These are phyloP conservation scores for Scaptomyza hsui DNA, from an alignment of 1,140 invertebrate genomes.

Conservation along the genomic window DNA sequence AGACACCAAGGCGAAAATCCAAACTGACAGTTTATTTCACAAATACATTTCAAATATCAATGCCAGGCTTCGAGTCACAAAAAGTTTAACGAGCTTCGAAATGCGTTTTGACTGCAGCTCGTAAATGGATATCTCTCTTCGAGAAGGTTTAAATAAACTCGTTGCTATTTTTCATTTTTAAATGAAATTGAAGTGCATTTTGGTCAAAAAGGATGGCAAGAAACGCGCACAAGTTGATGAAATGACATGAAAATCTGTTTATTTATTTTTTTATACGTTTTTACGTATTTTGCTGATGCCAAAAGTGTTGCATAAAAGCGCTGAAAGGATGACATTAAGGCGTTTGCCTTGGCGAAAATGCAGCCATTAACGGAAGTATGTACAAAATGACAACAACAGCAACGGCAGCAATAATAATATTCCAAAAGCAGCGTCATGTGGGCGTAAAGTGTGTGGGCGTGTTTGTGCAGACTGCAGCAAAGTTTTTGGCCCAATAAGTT, in stretches of 20 bases:
- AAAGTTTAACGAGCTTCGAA: slow-evolving; percentile 7
- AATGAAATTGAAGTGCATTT: slow-evolving; percentile 13
- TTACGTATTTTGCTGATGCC: slow-evolving; percentile 14
- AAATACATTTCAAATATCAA: slow-evolving; percentile 29
- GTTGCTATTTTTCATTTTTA: neutral
- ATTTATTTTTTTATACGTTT: slow-evolving; percentile 11
- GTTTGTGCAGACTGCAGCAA: slow-evolving; percentile 5
- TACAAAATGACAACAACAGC: neutral
- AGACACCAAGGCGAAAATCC: neutral
- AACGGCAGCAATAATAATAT: neutral
- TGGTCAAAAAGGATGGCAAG: neutral
- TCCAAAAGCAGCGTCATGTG: neutral
- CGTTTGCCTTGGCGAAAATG: slow-evolving; percentile 6
- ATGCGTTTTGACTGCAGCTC: neutral
- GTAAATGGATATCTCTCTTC: neutral
- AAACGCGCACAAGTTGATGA: neutral
- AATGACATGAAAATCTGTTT: slow-evolving; percentile 12
- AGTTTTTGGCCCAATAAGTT: slow-evolving; percentile 46
- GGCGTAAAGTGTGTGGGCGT: neutral
- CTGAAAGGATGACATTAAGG: slow-evolving; percentile 1
- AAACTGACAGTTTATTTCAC: slow-evolving; percentile 26
- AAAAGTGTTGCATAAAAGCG: slow-evolving; percentile 15
- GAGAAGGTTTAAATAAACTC: no score
- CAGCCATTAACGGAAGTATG: slow-evolving; percentile 26
- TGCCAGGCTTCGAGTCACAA: slow-evolving; percentile 14